phyloP scores from a whole-genome alignment of 2,113 vertebrate species.

The Pungitius pungitius region DNA sequence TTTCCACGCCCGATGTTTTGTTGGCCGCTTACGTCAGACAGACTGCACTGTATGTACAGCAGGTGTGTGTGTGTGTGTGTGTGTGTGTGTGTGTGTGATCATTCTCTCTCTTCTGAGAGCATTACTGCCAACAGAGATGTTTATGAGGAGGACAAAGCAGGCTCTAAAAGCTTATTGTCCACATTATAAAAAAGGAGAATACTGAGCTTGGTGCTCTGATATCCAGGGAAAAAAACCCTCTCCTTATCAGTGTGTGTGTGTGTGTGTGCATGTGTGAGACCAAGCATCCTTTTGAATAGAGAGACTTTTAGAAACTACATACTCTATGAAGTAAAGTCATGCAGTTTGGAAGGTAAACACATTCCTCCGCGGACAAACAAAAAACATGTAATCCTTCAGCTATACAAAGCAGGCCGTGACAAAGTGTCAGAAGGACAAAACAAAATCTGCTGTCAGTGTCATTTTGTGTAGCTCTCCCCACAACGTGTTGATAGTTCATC shows the following conservation, averaged over 20 bases:
- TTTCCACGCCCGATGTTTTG: constrained; percentile 23
- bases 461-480: constrained; percentile 17
- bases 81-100: constrained; percentile 3
- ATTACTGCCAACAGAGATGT: constrained; percentile 15
- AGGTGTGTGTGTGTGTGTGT: background rate
- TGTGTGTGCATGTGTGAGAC: background rate
- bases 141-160: constrained; percentile 20
- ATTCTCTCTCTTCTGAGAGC: constrained; percentile 13
- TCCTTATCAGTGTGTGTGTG: background rate
- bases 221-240: constrained; percentile 2
- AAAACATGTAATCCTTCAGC: background rate
- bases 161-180: constrained; percentile 21
- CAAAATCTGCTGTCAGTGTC: constrained; percentile 31
- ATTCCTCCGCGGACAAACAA: background rate
- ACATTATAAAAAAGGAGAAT: constrained; percentile 9
- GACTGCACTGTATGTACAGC: background rate
- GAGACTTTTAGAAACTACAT: background rate
- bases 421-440: constrained; percentile 24
- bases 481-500: constrained; percentile 31
- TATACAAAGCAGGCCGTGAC: constrained; percentile 11
- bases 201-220: background rate
- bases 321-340: constrained; percentile 1
- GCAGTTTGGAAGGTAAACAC: constrained; percentile 24
- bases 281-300: background rate
- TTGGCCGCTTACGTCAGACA: constrained; percentile 8